Evolutionary conservation across 92 coral and sea anemone genomes (phyloP), one percentile per base, ranked within the genome.

Genomic region (Parazoanthus swiftii): DNA sequence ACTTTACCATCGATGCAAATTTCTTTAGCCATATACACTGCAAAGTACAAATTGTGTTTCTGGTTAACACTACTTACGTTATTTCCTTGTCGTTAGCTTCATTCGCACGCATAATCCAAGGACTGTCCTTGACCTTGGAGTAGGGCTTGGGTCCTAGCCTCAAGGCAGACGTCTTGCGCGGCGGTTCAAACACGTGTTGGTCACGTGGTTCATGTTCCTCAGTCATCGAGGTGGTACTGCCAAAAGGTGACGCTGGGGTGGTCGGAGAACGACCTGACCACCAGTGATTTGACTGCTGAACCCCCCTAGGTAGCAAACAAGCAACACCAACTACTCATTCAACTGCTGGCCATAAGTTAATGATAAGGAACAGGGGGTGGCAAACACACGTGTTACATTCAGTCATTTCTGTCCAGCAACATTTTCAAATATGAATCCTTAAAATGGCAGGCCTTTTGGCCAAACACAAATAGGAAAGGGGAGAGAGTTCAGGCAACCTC

Each of bases 171-270:
- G 88, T 90, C 90, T 91, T 92, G n/a, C 92, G 89, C 5, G 82
- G 86, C 5, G 77, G 75, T 16, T 88, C 83, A 50, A 74, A 81
- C 65, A 88, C 88, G 7, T 90, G 90, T 44, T 76, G 92, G 20
- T 94, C 98, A 91, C 94, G 94, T 79, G 93, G 77, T n/a, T 93
- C 95, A 7, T 91, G 89, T 51, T 95, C 98, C 74, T 95, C 98
- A 21, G 88, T 93, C 54, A 95, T 92, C 3, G 98, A 95, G 13
- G 93, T 88, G 23, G 91, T 85, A 67, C 98, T 95, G 85, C 95
- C 94, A 51, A 81, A 91, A 33, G 86, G 86, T 50, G 98, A 95
- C 1, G 93, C 89, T 63, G 88, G 85, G 33, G 94, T 88, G 16
- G 93, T 85, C 14, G 98, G 93, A 16, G 94, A 92, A 26, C 98